Percentiles rank a stretch among this genome's conserved stretches.
These are phyloP conservation scores for Polypedilum pembai DNA, from an alignment of 1,140 invertebrate species.

Conservation along the genomic window DNA sequence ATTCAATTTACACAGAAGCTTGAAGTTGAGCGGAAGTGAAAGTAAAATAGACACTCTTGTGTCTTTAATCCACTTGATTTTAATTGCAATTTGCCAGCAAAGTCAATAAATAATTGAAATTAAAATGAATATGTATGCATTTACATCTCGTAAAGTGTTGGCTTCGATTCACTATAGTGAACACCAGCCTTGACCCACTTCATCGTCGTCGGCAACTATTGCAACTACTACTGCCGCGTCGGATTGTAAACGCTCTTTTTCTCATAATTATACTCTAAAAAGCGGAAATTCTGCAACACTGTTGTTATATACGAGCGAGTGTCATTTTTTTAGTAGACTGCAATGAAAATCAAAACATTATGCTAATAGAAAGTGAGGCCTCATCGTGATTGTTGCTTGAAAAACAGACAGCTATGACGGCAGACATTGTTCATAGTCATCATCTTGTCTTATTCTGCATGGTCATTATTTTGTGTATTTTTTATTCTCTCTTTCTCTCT, in stretches of 20 bases:
- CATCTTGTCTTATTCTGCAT: background rate
- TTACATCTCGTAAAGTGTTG: background rate
- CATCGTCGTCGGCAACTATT: background rate
- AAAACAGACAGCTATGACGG: too few relatives aligned
- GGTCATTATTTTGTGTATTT: too few relatives aligned
- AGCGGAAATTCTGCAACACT: slow-evolving; percentile 24
- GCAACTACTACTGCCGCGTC: background rate
- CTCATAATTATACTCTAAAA: slow-evolving; percentile 22
- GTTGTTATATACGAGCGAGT: background rate
- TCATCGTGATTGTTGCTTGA: too few relatives aligned
- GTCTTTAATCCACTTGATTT: slow-evolving; percentile 17
- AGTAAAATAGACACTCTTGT: slow-evolving; percentile 5
- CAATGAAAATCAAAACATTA: too few relatives aligned
- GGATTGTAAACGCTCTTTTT: background rate
- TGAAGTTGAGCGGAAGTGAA: slow-evolving; percentile 22
- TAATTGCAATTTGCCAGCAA: background rate
- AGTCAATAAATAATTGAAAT: background rate
- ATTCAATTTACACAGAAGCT: too few relatives aligned
- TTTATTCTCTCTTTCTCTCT: too few relatives aligned
- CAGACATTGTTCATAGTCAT: background rate
- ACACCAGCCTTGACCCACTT: slow-evolving; percentile 26
- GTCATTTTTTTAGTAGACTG: too few relatives aligned
- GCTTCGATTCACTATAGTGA: slow-evolving; percentile 2
- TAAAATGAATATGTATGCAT: background rate
- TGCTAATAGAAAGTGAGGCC: too few relatives aligned